Evolutionary conservation across 2,113 vertebrate genomes (phyloP).

Genomic region (Hydropotes inermis): DNA sequence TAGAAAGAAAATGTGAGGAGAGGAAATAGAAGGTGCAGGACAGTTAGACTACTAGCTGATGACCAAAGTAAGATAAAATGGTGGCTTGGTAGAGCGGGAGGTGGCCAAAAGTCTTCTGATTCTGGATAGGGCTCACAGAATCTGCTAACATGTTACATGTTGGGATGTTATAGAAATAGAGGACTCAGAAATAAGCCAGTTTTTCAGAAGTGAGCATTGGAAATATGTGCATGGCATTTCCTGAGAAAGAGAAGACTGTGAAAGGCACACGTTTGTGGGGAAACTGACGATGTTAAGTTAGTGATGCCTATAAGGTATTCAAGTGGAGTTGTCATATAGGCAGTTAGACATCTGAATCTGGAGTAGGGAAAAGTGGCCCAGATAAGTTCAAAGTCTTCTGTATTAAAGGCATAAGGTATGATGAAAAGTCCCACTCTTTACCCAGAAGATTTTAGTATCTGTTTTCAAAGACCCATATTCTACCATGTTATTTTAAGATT

Average conservation of each 20-base stretch:
- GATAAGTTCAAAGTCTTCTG: neutral
- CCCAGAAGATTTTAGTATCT: neutral
- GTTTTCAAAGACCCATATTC: neutral
- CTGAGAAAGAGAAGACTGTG: neutral
- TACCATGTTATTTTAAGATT: neutral
- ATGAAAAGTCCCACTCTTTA: neutral
- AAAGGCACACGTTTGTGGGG: neutral
- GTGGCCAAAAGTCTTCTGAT: neutral
- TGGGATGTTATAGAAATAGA: neutral
- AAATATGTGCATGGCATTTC: neutral
- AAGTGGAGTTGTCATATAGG: too few species aligned
- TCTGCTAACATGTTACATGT: neutral
- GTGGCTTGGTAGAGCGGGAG: neutral
- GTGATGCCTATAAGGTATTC: neutral
- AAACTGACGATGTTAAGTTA: neutral
- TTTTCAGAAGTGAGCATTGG: neutral
- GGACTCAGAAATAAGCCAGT: neutral
- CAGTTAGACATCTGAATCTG: neutral
- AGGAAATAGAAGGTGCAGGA: neutral
- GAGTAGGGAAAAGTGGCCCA: neutral
- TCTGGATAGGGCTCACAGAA: neutral
- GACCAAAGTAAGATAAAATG: neutral
- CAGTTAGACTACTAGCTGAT: too few species aligned
- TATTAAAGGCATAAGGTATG: neutral
- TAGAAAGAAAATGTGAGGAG: neutral